Evolutionary conservation across 2,113 vertebrate genomes (phyloP), one percentile per base, ranked within the genome.

Genomic region (Mustela lutreola): DNA sequence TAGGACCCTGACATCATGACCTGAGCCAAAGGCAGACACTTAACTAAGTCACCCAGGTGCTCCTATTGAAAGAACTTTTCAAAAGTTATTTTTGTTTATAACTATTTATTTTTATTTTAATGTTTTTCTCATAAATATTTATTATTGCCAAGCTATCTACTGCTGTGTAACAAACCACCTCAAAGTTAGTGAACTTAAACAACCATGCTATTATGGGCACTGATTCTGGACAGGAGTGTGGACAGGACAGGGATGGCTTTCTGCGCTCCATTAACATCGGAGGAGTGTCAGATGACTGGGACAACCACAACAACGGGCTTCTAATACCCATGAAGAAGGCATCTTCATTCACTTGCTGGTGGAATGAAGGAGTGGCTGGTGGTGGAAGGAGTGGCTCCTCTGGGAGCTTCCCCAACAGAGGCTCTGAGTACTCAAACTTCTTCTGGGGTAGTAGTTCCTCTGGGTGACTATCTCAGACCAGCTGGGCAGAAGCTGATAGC

Each of bases 41-140:
- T 19, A 70, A 19, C 67, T 36, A 14, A 36, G 67, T 16, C 67
- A 70, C 67, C 33, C 33, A 70, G 33, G 16, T 19, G 0, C 18
- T 36, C 18, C 67, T 15, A 83, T 5, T 50, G 15, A 65, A 21
- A 42, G n/a, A 33, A 50, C 1, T 86, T 89, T 63, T 70, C 19
- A 65, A 26, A 58, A 81, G 62, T 65, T 75, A 78, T 67, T 94
- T 88, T 50, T 53, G 71, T 88, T 79, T 90, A 62, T 58, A 80
- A 80, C 53, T 26, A n/a, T 21, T 53, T 78, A 76, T n/a, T 28
- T 28, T 87, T 73, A 31, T 80, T 76, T 84, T 67, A 11, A 26
- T 22, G 10, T 78, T 93, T 91, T 73, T 53, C 63, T 75, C 36
- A 19, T 36, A 39, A 62, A 65, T 8, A 62, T 11, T 18, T 87